These are phyloP conservation scores for Rhea americana DNA, from an alignment of 2,113 vertebrate genomes.

Conservation along the genomic window DNA sequence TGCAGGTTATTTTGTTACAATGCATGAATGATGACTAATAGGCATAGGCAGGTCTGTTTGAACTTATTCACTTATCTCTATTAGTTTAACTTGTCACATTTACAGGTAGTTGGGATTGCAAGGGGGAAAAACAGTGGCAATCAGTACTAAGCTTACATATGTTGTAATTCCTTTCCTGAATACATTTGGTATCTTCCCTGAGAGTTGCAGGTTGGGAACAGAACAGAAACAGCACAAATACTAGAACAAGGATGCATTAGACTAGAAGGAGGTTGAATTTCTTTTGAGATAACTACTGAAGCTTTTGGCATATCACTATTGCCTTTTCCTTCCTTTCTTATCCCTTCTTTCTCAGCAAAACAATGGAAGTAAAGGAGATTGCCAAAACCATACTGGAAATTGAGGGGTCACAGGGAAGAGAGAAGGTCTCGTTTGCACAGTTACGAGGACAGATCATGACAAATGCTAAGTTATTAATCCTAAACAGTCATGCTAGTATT, in stretches of 20 bases:
- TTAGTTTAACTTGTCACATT: slow-evolving; percentile 51
- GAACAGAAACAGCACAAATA: slow-evolving; percentile 9
- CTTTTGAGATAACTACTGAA: slow-evolving; percentile 36
- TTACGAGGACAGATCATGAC: neutral
- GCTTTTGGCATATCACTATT: slow-evolving; percentile 23
- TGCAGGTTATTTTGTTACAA: slow-evolving; percentile 51
- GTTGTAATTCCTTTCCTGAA: slow-evolving; percentile 26
- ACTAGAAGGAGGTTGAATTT: slow-evolving; percentile 44
- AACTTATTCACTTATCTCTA: slow-evolving; percentile 42
- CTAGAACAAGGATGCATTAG: neutral
- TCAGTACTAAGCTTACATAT: slow-evolving; percentile 11
- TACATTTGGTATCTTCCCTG: neutral
- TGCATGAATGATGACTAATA: slow-evolving; percentile 47
- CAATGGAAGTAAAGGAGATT: slow-evolving; percentile 32
- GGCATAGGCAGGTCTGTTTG: slow-evolving; percentile 12
- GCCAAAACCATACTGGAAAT: neutral
- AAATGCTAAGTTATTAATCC: slow-evolving; percentile 30
- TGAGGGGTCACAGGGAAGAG: neutral
- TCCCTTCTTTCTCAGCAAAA: slow-evolving; percentile 54
- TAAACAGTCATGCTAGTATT: neutral
- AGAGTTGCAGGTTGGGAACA: slow-evolving; percentile 15
- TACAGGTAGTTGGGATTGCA: slow-evolving; percentile 27
- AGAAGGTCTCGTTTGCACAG: neutral
- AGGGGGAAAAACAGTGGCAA: neutral
- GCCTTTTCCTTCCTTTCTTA: slow-evolving; percentile 44